Percentiles rank a stretch among this genome's conserved stretches.
Conservation (phyloP, 92 coral and sea anemone genomes). For the Anthopleura xanthogrammica region DNA sequence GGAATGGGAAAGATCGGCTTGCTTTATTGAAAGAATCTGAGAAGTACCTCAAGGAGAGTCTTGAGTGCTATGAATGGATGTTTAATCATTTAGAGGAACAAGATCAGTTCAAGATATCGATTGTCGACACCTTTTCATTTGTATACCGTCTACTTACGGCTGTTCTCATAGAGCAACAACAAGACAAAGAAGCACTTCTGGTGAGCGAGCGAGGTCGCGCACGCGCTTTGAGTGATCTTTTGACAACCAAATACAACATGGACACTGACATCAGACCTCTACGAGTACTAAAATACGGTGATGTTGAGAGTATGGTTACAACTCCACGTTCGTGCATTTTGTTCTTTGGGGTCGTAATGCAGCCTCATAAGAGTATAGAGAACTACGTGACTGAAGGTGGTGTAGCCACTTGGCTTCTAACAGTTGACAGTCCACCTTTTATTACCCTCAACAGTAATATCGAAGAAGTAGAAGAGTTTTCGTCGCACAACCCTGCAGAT, state of each 20-base stretch:
- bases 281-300: background rate
- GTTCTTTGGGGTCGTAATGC: constrained; percentile 7
- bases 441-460: background rate
- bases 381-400: background rate
- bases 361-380: background rate
- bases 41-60: background rate
- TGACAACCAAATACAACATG: background rate
- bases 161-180: background rate
- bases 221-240: constrained; percentile 2
- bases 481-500: background rate
- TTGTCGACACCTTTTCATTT: background rate
- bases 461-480: background rate
- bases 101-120: background rate
- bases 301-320: background rate
- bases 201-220: background rate
- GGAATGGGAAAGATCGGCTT: background rate
- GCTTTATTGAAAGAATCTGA: background rate
- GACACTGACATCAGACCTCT: background rate
- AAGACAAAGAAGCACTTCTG: background rate
- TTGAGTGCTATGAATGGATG: background rate
- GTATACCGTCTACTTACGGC: background rate
- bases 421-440: background rate
- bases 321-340: background rate
- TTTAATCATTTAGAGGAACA: background rate
- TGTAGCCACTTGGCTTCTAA: background rate